A percentile compares a stretch with the other conserved stretches of the same genome.
phyloP scores from a whole-genome alignment of 2,797 vertebrate genomes.

The Hipposideros larvatus region DNA sequence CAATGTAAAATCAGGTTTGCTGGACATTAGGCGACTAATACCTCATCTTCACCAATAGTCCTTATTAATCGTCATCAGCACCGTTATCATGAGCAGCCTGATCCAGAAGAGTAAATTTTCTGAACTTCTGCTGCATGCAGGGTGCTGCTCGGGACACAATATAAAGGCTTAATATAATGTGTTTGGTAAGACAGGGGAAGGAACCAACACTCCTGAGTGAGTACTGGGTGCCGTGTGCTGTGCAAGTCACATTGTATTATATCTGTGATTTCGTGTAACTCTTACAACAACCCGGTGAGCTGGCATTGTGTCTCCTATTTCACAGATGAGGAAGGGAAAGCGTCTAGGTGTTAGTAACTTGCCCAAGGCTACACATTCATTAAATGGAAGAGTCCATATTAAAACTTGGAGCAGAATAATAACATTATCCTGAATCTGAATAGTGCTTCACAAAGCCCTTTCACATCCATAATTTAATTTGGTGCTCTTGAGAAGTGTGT shows the following conservation, averaged over 20 bases:
- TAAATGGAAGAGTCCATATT: background rate
- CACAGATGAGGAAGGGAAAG: background rate
- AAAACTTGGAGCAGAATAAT: background rate
- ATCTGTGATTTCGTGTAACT: background rate
- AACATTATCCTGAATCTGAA: background rate
- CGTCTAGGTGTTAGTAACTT: background rate
- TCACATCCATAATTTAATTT: background rate
- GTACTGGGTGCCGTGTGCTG: too few species aligned
- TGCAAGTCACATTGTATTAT: background rate
- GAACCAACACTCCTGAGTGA: background rate
- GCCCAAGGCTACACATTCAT: background rate
- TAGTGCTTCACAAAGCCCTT: background rate
- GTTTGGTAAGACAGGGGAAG: background rate
- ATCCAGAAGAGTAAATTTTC: background rate
- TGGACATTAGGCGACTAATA: background rate
- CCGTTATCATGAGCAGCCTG: background rate
- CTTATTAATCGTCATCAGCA: background rate
- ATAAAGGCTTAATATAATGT: background rate
- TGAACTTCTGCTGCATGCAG: background rate
- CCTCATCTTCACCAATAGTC: background rate
- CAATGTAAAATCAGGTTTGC: background rate
- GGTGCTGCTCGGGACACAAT: background rate
- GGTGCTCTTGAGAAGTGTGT: background rate
- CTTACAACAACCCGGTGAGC: background rate
- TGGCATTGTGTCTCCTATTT: background rate